Evolutionary conservation across 2,797 vertebrate genomes (phyloP).

Genomic region (Carapus acus): DNA sequence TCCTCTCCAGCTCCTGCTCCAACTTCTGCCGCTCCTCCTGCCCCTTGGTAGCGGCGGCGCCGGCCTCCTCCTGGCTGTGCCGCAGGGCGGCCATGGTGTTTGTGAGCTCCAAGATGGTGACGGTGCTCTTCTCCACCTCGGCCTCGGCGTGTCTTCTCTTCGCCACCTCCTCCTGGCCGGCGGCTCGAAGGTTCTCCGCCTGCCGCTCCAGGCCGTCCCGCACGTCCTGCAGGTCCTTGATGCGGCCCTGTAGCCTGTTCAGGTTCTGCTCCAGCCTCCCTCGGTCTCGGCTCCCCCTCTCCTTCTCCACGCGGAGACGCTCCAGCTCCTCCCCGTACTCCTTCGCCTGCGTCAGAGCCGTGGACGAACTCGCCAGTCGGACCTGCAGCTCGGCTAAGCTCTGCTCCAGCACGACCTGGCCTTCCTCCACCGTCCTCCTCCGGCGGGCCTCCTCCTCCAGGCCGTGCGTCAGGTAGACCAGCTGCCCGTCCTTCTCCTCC

Average conservation of each 20-base stretch:
- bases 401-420: constrained; percentile 77
- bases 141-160: constrained; percentile 79
- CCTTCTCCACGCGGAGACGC: constrained; percentile 75
- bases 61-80: constrained; percentile 82
- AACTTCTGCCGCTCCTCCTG: constrained; percentile 79
- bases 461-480: constrained; percentile 77
- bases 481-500: constrained; percentile 82
- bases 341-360: constrained; percentile 73
- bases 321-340: constrained; percentile 79
- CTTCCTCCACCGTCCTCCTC: constrained; percentile 79
- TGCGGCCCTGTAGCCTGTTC: constrained; percentile 73
- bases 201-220: constrained; percentile 83
- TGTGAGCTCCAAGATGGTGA: constrained; percentile 74
- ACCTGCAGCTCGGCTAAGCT: constrained; percentile 78
- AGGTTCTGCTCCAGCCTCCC: constrained; percentile 79
- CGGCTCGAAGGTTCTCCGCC: constrained; percentile 74
- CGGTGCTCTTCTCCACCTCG: constrained; percentile 78
- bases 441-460: constrained; percentile 82
- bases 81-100: constrained; percentile 78
- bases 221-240: constrained; percentile 83
- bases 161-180: constrained; percentile 76
- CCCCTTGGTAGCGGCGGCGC: constrained; percentile 69
- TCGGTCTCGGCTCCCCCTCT: constrained; percentile 79
- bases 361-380: constrained; percentile 71
- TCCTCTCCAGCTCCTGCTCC: constrained; percentile 74